A percentile compares a stretch with the other conserved stretches of the same genome.
Conservation (phyloP, 2,113 vertebrate species). For the Verasper variegatus region DNA sequence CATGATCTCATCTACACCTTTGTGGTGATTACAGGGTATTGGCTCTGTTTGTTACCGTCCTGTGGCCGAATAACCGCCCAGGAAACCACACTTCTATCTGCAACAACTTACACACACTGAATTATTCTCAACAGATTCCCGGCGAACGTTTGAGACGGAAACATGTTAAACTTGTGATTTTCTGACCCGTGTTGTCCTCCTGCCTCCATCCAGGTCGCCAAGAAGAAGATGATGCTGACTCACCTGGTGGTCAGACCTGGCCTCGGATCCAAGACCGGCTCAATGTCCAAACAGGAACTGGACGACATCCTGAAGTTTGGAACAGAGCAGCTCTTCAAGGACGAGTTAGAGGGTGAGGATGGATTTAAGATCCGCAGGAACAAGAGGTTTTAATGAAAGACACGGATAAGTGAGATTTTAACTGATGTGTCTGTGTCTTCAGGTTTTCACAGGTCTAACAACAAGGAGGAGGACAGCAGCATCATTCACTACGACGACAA, state of each 20-base stretch:
- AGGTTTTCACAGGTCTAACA: conserved; percentile 80
- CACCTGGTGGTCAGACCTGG: conserved; percentile 96
- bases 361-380: fast-evolving
- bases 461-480: conserved; percentile 95
- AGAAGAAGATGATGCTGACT: conserved; percentile 99
- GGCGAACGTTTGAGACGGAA: neutral
- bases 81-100: too few relatives aligned
- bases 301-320: conserved; percentile 98
- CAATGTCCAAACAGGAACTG: conserved; percentile 98
- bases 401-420: neutral
- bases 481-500: conserved; percentile 98
- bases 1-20: too few relatives aligned
- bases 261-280: conserved; percentile 95
- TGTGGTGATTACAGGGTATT: too few relatives aligned
- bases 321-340: conserved; percentile 95
- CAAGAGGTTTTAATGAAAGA: neutral
- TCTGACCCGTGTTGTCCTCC: neutral
- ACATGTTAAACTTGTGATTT: neutral
- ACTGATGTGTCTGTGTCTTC: neutral
- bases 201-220: conserved; percentile 84
- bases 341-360: conserved; percentile 81
- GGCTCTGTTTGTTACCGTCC: too few relatives aligned
- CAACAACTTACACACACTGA: too few relatives aligned
- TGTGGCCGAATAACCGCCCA: too few relatives aligned
- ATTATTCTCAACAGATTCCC: too few relatives aligned